Evolutionary conservation across 1,140 invertebrate species (phyloP).

Genomic region (Orius insidiosus): DNA sequence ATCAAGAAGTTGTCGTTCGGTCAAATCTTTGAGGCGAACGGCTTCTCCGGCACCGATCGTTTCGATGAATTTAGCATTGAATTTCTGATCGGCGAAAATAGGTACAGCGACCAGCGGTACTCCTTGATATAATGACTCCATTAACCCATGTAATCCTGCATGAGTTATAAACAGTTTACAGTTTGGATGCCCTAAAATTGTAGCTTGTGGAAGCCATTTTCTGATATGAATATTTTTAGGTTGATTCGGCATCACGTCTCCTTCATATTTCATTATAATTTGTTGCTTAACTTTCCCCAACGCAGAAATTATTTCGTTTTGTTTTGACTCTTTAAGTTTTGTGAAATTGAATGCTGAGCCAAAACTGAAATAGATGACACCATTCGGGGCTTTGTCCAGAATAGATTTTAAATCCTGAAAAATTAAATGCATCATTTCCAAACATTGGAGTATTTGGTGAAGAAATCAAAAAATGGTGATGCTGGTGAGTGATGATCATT

Average conservation of each 20-base stretch:
- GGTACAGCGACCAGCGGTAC: constrained; percentile 34
- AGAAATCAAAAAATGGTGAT: too few relatives aligned
- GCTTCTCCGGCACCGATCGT: not conserved
- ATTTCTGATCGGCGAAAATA: constrained; percentile 26
- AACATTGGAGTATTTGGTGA: too few relatives aligned
- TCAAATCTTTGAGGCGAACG: not conserved
- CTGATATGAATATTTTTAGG: not conserved
- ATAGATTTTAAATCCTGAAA: constrained; percentile 33
- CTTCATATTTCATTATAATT: constrained; percentile 4
- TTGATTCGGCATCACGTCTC: not conserved
- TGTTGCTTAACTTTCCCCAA: not conserved
- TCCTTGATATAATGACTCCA: constrained; percentile 31
- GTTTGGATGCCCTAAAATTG: constrained; percentile 25
- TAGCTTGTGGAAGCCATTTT: constrained; percentile 4
- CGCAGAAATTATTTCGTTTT: too few relatives aligned
- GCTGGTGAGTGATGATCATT: not conserved
- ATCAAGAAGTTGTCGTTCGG: not conserved
- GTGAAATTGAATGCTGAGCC: constrained; percentile 22
- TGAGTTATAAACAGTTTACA: constrained; percentile 34
- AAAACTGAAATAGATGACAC: constrained; percentile 39
- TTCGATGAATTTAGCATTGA: not conserved
- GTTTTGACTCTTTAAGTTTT: too few relatives aligned
- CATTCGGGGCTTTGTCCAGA: constrained; percentile 33
- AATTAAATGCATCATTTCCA: too few relatives aligned
- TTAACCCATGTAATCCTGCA: constrained; percentile 32